These are phyloP conservation scores for Drosophila malerkotliana DNA, from an alignment of 1,140 invertebrate genomes.

Conservation along the genomic window DNA sequence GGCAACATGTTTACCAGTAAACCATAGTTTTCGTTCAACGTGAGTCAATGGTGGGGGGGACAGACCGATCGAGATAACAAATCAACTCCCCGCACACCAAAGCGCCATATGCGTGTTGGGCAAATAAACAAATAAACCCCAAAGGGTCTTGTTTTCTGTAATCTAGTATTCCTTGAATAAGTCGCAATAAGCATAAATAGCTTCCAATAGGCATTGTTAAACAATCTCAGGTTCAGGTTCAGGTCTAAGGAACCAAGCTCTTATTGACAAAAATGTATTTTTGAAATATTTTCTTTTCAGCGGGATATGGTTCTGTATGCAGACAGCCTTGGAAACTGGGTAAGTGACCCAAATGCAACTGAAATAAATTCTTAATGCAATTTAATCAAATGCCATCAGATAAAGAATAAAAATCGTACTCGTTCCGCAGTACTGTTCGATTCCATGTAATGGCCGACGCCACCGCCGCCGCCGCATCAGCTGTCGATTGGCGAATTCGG, in stretches of 20 bases:
- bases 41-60: constrained; percentile 9
- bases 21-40: not conserved
- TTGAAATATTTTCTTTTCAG: too few relatives aligned
- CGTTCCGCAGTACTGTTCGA: constrained; percentile 23
- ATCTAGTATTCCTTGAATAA: constrained; percentile 1
- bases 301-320: not conserved
- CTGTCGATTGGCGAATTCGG: constrained; percentile 43
- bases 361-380: not conserved
- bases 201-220: not conserved
- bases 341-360: not conserved
- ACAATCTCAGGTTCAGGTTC: not conserved
- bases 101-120: constrained; percentile 21
- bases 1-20: not conserved
- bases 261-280: too few relatives aligned
- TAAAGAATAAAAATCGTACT: constrained; percentile 19
- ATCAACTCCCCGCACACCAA: constrained; percentile 18
- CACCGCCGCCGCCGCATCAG: constrained; percentile 20
- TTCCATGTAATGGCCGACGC: constrained; percentile 33
- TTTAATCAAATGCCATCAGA: constrained; percentile 1
- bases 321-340: too few relatives aligned
- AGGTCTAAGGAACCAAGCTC: not conserved
- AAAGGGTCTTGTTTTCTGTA: not conserved
- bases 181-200: constrained; percentile 1
- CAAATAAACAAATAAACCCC: constrained; percentile 28
- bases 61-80: constrained; percentile 26